These are phyloP conservation scores for Nerophis lumbriciformis DNA, from an alignment of 2,113 vertebrate genomes.

Conservation along the genomic window DNA sequence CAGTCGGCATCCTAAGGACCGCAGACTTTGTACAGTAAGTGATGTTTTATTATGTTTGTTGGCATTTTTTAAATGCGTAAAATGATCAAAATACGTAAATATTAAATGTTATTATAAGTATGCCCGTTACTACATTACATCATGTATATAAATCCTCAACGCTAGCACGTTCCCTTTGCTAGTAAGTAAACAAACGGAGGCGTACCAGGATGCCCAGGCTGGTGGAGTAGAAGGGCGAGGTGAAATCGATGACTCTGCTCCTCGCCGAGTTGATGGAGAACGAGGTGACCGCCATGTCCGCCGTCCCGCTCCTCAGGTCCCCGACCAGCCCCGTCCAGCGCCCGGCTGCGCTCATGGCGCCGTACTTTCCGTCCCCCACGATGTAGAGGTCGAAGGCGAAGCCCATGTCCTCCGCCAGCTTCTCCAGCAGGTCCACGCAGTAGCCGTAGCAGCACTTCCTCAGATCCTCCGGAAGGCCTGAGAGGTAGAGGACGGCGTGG, in stretches of 20 bases:
- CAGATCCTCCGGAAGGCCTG: conserved; percentile 62
- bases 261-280: conserved; percentile 94
- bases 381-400: conserved; percentile 93
- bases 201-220: conserved; percentile 87
- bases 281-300: conserved; percentile 94
- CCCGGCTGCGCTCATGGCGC: conserved; percentile 75
- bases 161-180: not conserved
- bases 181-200: not conserved
- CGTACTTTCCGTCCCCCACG: conserved; percentile 91
- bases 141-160: not conserved
- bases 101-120: no score
- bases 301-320: conserved; percentile 81
- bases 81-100: no score
- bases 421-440: conserved; percentile 91
- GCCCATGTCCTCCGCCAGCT: conserved; percentile 83
- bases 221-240: conserved; percentile 96
- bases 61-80: no score
- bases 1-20: no score
- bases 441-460: conserved; percentile 92
- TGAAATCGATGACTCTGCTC: conserved; percentile 92
- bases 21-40: no score
- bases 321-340: conserved; percentile 93
- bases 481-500: conserved; percentile 3
- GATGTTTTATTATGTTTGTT: no score
- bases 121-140: no score